Evolutionary conservation across 2,113 vertebrate species (phyloP), one percentile per base, ranked within the genome.

Genomic region (Phaetusa simplex): DNA sequence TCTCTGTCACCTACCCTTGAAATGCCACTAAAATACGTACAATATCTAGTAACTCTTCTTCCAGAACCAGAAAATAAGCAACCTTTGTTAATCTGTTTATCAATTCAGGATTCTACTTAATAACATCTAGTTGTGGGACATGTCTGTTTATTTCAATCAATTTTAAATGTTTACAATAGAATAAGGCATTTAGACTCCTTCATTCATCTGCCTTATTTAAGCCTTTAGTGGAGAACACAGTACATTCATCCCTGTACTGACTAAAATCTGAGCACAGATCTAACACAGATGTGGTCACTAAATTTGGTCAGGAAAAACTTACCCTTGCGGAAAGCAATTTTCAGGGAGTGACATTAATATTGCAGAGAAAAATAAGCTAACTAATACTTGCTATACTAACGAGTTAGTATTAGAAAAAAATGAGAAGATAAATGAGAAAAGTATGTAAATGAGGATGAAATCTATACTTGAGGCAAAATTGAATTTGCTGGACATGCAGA

Each of bases 401-500:
- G 0, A 74, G 22, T 45, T 58, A 69, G 15, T 26, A 36, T 6
- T 53, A 67, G 14, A 61, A 84, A 92, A 69, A 58, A 12, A 30
- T 2, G 0, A 72, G 19, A 85, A 88, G 55, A 90, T 47, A 94
- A 82, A 91, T 32, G 49, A 89, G 21, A 45, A 93, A 78, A 83
- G 64, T 64, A 82, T 43, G 27, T 45, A 85, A 96, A 85, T 58
- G 22, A 73, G 21, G 24, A 90, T 58, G 27, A 90, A 91, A 76
- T 80, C 43, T 67, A n/a, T 42, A 87, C 56, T 85, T 72, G 49
- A 90, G 49, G 78, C 70, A 82, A 87, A 96, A 90, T 0, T 93
- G 30, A 88, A 91, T 79, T 91, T 93, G 84, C 47, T 95, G 90
- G 62, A 93, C 78, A 79, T n/a, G 53, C 40, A 95, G 71, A 82